phyloP scores from a whole-genome alignment of 2,888 invertebrate species.

The Chrysolina oricalcia region DNA sequence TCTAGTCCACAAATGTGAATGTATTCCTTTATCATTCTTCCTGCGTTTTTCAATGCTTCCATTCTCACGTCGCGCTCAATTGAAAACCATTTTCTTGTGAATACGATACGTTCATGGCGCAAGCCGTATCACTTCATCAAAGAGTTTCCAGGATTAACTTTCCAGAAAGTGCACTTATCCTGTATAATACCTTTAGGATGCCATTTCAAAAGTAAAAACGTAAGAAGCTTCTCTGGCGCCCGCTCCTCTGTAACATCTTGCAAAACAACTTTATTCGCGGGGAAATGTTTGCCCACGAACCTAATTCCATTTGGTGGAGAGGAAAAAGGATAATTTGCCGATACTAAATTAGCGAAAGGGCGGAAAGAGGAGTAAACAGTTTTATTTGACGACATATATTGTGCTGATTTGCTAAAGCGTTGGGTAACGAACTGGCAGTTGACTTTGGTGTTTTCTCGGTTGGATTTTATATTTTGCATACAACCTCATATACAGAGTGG shows the following conservation, averaged over 20 bases:
- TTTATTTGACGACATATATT: conserved; percentile 15
- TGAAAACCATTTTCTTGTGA: not conserved
- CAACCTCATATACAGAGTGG: no score
- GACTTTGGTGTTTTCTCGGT: not conserved
- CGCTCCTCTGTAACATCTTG: conserved; percentile 16
- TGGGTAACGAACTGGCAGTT: conserved; percentile 1
- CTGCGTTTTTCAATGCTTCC: no score
- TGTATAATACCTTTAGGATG: conserved; percentile 1
- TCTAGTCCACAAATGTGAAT: no score
- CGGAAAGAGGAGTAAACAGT: conserved; percentile 18
- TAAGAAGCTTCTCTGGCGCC: conserved; percentile 5
- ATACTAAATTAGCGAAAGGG: conserved; percentile 11
- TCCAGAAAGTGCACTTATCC: conserved; percentile 11
- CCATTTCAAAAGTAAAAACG: not conserved
- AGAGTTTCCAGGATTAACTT: not conserved
- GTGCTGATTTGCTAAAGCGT: conserved; percentile 6
- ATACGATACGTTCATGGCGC: not conserved
- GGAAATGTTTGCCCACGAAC: conserved; percentile 10
- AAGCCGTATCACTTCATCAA: not conserved
- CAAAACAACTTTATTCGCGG: conserved; percentile 18
- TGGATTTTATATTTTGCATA: no score
- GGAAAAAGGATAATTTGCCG: conserved; percentile 18
- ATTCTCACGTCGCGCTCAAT: not conserved
- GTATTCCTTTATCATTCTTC: no score
- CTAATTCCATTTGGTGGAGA: conserved; percentile 11